Conservation (phyloP, 2,113 vertebrate species). For the Nerophis lumbriciformis region DNA sequence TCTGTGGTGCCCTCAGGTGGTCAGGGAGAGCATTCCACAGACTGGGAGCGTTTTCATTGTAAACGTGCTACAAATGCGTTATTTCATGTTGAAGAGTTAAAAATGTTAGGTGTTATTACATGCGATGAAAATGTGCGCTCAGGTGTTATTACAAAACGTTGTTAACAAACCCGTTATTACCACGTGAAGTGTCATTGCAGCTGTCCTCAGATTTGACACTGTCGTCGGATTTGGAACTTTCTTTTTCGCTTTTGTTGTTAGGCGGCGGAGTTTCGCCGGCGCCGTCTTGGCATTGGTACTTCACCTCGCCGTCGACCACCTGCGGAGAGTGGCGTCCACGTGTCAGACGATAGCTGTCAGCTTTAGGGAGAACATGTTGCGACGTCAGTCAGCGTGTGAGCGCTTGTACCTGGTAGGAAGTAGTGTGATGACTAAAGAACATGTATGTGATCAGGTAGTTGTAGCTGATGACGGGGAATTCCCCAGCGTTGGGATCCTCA, state of each 20-base stretch:
- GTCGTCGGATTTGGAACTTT: background rate
- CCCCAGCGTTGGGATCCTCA: constrained; percentile 14
- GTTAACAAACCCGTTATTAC: too few species aligned
- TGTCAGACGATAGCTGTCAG: too few species aligned
- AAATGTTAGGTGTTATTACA: background rate
- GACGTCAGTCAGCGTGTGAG: too few species aligned
- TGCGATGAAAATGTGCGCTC: too few species aligned
- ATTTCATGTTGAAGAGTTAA: background rate
- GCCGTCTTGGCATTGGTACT: background rate
- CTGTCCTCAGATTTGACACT: background rate
- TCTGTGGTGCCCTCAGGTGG: too few species aligned
- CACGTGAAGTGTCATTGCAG: background rate
- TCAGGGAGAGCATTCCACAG: too few species aligned
- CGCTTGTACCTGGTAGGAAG: constrained; percentile 22
- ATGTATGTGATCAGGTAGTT: constrained; percentile 77
- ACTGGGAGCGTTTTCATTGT: too few species aligned
- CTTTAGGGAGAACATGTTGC: too few species aligned
- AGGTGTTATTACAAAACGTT: too few species aligned
- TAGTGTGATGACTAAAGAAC: constrained; percentile 41
- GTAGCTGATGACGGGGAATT: constrained; percentile 66
- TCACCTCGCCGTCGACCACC: constrained; percentile 12
- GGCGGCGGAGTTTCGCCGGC: background rate
- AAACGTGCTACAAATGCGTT: background rate
- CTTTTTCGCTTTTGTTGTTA: background rate
- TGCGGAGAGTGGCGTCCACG: constrained; percentile 14